Evolutionary conservation across 2,797 vertebrate species (phyloP), one percentile per base, ranked within the genome.

Genomic region (Gobio occitaniae): DNA sequence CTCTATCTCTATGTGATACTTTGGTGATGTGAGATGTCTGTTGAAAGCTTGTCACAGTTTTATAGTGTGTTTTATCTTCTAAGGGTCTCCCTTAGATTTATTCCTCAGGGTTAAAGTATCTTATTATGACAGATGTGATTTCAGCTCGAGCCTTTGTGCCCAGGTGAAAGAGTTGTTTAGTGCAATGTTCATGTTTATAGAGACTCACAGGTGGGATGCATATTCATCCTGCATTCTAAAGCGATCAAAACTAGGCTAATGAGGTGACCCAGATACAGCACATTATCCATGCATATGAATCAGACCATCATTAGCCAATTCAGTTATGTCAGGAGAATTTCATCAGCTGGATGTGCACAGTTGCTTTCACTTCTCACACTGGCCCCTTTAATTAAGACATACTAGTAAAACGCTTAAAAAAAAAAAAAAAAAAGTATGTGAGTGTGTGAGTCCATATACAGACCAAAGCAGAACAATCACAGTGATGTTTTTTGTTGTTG

Each of bases 281-380:
- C 59, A 87, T 84, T 87, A 88, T 84, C 66, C 81, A 84, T 86
- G 82, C 80, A 87, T 84, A 84, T 86, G 86, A 76, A 88, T 81
- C 86, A 88, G 80, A 81, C 84, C 72, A 87, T 87, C 83, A 78
- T 88, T 83, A 84, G 75, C 85, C 82, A 86, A 86, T 86, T 87
- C 86, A 75, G 81, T 84, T 87, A 87, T 90, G 87, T 88, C 87
- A 86, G 52, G 87, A 87, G 87, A 88, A 85, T 90, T 90, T 90
- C 87, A 90, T 90, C 89, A 87, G 89, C 85, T 87, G 72, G 78
- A 80, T 72, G 69, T 82, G 66, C 84, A 76, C 71, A 86, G 87
- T 84, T 87, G 71, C 66, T 63, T 78, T 87, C 82, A 78, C 84
- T 87, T 76, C 50, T 82, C 69, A 44, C 50, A 56, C 77, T 78